Base-by-base conservation (phyloP, 2,113 vertebrate species). In the Sterrhoptilus dennistouni region DNA sequence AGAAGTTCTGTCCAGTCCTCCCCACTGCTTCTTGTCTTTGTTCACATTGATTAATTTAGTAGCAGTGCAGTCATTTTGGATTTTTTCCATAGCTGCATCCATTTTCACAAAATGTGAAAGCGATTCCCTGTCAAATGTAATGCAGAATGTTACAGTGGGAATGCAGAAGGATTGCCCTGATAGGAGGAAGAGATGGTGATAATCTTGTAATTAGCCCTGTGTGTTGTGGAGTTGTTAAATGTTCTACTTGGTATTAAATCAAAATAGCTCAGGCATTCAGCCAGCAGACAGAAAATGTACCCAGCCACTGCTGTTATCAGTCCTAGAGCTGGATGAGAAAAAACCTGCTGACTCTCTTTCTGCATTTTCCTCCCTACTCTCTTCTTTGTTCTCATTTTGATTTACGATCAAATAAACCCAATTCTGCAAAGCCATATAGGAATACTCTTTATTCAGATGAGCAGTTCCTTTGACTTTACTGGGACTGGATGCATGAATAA, bases 171-270 rank as follows among this genome's bases (percentile, higher is more conserved):
- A 89, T 94, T 94, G 72, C 95, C 95, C 93, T 94, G 92, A 93
- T 89, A 92, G 93, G 93, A 94, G 82, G 91, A 90, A 89, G 72
- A 96, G 94, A 95, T 93, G 84, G 56, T 36, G 53, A 92, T 97
- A 89, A 95, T 97, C 95, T 96, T 91, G 70, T 96, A 97, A 97
- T 97, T 97, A 97, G 96, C 95, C 90, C 70, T 96, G 78, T 95
- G 87, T 97, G 89, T 96, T 96, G 96, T 94, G 79, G 84, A 94
- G 52, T 95, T 95, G 96, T 96, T 97, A 96, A 97, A 97, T 95
- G 95, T 93, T 95, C 94, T 95, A 54, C 86, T 86, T 95, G 88
- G 93, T 97, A 92, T 76, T 96, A 96, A 97, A 96, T 97, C 90
- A 97, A 95, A 98, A 96, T 90, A 96, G 90, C 86, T 96, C 90